Evolutionary conservation across 2,888 invertebrate species (phyloP).

Genomic region (Phaonia tiefii): DNA sequence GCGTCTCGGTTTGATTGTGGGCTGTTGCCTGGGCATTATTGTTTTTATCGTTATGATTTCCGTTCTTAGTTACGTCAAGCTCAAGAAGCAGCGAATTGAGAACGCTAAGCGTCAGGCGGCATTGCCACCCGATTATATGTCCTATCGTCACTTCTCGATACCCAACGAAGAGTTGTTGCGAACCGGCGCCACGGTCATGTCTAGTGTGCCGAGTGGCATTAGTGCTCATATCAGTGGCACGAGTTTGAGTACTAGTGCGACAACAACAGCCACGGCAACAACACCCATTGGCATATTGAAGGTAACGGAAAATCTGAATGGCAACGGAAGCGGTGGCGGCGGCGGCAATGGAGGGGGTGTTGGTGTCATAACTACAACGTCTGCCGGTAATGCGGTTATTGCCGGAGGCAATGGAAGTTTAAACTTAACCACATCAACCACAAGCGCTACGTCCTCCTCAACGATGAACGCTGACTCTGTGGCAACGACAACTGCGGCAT

Average conservation of each 20-base stretch:
- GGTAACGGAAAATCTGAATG: constrained; percentile 63
- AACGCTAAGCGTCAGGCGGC: constrained; percentile 87
- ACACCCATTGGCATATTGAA: constrained; percentile 71
- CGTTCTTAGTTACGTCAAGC: constrained; percentile 91
- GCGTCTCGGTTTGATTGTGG: constrained; percentile 91
- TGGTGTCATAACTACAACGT: constrained; percentile 38
- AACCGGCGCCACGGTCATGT: constrained; percentile 70
- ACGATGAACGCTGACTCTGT: constrained; percentile 61
- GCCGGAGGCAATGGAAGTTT: constrained; percentile 68
- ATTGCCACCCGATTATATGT: constrained; percentile 90
- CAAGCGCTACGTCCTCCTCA: constrained; percentile 65
- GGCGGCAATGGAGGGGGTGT: constrained; percentile 8
- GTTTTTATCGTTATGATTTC: constrained; percentile 92
- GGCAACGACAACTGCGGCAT: constrained; percentile 43
- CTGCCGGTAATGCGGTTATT: constrained; percentile 61
- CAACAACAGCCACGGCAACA: constrained; percentile 74
- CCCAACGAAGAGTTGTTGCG: constrained; percentile 83
- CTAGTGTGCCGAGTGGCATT: constrained; percentile 79
- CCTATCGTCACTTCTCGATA: constrained; percentile 88
- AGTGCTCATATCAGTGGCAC: constrained; percentile 79
- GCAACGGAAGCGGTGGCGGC: constrained; percentile 50
- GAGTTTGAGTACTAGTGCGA: constrained; percentile 76
- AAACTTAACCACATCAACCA: constrained; percentile 68
- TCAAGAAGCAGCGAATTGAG: constrained; percentile 88
- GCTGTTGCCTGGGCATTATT: constrained; percentile 92